Base-by-base conservation (phyloP, 2,113 vertebrate genomes). In the Oryzias javanicus region DNA sequence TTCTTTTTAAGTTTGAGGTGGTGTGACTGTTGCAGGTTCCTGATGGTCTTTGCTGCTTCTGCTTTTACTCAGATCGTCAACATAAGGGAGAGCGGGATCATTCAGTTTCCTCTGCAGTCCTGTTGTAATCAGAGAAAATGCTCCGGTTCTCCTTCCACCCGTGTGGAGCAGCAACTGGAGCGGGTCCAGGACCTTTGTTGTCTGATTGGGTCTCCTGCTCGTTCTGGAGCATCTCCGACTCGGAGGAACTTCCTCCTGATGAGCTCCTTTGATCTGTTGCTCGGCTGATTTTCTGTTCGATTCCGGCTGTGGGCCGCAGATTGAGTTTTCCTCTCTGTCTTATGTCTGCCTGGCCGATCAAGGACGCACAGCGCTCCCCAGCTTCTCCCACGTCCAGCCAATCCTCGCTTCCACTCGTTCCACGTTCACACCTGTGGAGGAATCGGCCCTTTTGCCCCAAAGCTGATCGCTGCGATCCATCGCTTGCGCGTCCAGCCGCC, bases 351-450 rank as follows among this genome's bases (percentile, higher is more conserved):
- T 60, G 75, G 60, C 7, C 22, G 70, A 81, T 80, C 77, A 80
- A 78, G 70, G 60, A 56, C 66, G 54, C 64, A n/a, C n/a, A n/a
- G n/a, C n/a, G n/a, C n/a, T n/a, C n/a, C n/a, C n/a, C n/a, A n/a
- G n/a, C n/a, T 55, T 42, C 25, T 18, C 45, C 50, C 61, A n/a
- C n/a, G n/a, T n/a, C n/a, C n/a, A n/a, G n/a, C n/a, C n/a, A n/a
- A n/a, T n/a, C n/a, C n/a, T n/a, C n/a, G n/a, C n/a, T n/a, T n/a
- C n/a, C n/a, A n/a, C n/a, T n/a, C n/a, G n/a, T n/a, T n/a, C n/a
- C n/a, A n/a, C 40, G 73, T 60, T 74, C 80, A 80, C 52, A 55
- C 48, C 54, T 15, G 78, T 14, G 56, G 75, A 87, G 85, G 54
- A 76, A 79, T 78, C 65, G 8, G 20, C 69, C 46, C 64, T 27